A percentile compares a stretch with the other conserved stretches of the same genome.
Conservation (phyloP, 2,113 vertebrate genomes). For the Geothlypis trichas region DNA sequence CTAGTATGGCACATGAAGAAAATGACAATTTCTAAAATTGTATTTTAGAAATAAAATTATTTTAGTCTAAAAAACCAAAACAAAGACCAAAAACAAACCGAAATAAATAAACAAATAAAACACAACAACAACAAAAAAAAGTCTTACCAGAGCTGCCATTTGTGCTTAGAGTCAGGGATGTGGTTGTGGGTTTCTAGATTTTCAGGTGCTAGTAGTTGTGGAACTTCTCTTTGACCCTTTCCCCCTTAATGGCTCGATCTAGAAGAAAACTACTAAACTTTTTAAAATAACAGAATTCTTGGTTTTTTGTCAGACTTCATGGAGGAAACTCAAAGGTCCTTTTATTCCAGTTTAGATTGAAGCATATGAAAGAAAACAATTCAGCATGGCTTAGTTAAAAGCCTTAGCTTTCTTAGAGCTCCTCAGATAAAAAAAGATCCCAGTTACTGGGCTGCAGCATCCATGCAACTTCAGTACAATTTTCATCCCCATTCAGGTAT, state of each 20-base stretch:
- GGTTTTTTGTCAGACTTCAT: not conserved
- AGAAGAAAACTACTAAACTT: not conserved
- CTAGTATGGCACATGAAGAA: not conserved
- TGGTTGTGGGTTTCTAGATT: not conserved
- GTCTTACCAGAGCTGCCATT: not conserved
- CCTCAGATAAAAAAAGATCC: not conserved
- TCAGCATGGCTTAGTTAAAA: not conserved
- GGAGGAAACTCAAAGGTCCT: not conserved
- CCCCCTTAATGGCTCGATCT: not conserved
- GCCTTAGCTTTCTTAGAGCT: accelerated
- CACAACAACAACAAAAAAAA: not conserved
- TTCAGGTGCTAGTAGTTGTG: not conserved
- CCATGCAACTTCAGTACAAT: not conserved
- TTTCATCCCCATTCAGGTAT: not conserved
- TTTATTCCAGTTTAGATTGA: not conserved
- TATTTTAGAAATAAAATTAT: not conserved
- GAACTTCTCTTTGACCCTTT: not conserved
- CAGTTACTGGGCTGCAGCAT: not conserved
- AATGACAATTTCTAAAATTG: not conserved
- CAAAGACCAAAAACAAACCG: not conserved
- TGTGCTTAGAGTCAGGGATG: not conserved
- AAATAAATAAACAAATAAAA: too few relatives aligned
- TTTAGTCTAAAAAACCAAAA: not conserved
- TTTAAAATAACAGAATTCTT: not conserved
- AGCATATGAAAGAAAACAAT: not conserved